Conservation (phyloP, 2,888 invertebrate species). For the Apamea crenata region DNA sequence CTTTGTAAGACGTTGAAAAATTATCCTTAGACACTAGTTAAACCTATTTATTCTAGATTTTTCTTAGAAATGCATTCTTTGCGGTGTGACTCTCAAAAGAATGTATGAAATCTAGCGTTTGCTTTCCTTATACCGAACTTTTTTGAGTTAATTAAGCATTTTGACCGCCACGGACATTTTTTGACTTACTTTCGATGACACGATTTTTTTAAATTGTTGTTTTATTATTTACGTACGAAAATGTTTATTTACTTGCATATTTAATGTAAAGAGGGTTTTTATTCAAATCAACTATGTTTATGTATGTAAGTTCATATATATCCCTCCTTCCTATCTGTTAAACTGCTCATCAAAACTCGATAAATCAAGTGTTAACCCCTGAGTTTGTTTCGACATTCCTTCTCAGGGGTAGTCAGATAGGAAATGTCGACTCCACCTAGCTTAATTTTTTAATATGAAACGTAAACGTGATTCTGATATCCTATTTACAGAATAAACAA, state of each 20-base stretch:
- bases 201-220: not conserved
- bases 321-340: not conserved
- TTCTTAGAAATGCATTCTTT: conserved; percentile 64
- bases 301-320: not conserved
- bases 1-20: conserved; percentile 65
- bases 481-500: not conserved
- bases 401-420: not conserved
- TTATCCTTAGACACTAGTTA: conserved; percentile 60
- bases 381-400: not conserved
- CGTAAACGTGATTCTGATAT: not conserved
- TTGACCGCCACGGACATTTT: conserved; percentile 47
- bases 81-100: conserved; percentile 45
- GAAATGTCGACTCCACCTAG: not conserved
- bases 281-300: not conserved
- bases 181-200: not conserved
- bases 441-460: not conserved
- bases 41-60: conserved; percentile 50
- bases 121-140: conserved; percentile 32
- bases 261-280: not conserved
- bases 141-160: conserved; percentile 37
- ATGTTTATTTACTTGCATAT: not conserved
- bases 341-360: conserved; percentile 7
- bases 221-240: conserved; percentile 9
- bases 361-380: conserved; percentile 2
- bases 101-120: conserved; percentile 59